Percentiles rank a stretch among this genome's conserved stretches.
These are phyloP conservation scores for Melanotaenia maccullochi DNA, from an alignment of 2,797 vertebrate genomes.

Conservation along the genomic window DNA sequence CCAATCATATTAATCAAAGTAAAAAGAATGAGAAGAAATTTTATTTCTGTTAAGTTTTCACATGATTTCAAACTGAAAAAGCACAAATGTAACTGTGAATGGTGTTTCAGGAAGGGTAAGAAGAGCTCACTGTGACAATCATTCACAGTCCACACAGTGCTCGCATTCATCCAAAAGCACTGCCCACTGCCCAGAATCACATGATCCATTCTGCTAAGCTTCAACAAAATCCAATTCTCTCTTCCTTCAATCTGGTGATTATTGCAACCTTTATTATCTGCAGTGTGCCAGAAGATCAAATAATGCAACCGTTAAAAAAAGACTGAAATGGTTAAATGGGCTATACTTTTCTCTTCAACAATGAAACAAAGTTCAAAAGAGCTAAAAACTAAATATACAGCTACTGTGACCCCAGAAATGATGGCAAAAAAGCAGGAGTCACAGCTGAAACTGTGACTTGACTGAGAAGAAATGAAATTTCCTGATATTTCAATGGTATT, in stretches of 20 bases:
- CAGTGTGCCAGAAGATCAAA: background rate
- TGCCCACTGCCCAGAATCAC: slow-evolving; percentile 6
- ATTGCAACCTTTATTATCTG: background rate
- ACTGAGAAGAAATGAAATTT: background rate
- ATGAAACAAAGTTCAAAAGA: background rate
- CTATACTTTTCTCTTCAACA: background rate
- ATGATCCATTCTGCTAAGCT: background rate
- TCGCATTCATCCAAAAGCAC: slow-evolving; percentile 32
- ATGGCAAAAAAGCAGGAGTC: background rate
- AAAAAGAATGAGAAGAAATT: no score
- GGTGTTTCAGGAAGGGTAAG: background rate
- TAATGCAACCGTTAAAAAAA: background rate
- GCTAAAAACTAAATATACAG: background rate
- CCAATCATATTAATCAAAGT: no score
- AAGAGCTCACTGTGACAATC: slow-evolving; percentile 7
- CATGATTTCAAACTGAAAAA: no score
- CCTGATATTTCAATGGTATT: background rate
- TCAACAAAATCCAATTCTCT: background rate
- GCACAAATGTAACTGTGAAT: background rate
- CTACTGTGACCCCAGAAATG: background rate
- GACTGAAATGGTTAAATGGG: background rate
- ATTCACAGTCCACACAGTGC: slow-evolving; percentile 15
- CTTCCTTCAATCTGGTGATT: background rate
- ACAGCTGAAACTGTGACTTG: background rate
- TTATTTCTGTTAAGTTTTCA: no score